Evolutionary conservation across 2,797 vertebrate genomes (phyloP).

Genomic region (Taeniopygia guttata): DNA sequence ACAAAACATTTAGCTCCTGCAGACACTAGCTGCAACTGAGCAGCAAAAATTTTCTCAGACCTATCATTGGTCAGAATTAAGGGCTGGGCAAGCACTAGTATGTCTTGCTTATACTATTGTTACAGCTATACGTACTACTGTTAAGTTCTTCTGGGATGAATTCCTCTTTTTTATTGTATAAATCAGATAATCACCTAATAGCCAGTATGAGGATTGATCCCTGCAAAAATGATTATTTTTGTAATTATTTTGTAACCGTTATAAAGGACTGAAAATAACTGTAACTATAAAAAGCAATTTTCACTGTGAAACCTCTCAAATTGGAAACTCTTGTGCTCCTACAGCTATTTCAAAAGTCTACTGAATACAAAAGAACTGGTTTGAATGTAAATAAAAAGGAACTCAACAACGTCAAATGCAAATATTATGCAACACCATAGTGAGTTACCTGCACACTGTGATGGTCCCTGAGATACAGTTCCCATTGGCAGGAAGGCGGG

Average conservation of each 20-base stretch:
- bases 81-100: not conserved
- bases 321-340: not conserved
- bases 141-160: not conserved
- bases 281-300: not conserved
- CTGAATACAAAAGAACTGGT: not conserved
- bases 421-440: not conserved
- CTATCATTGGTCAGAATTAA: not conserved
- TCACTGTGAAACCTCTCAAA: not conserved
- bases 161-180: not conserved
- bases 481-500: not conserved
- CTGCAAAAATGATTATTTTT: not conserved
- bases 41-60: not conserved
- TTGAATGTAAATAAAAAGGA: not conserved
- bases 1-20: not conserved
- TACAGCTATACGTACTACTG: not conserved
- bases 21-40: not conserved
- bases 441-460: not conserved
- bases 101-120: not conserved
- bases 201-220: not conserved
- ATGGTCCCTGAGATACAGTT: not conserved
- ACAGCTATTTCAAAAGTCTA: not conserved
- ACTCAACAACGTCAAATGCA: not conserved
- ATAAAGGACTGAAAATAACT: not conserved
- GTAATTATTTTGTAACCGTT: not conserved
- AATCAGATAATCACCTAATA: not conserved